Evolutionary conservation across 2,797 vertebrate species (phyloP).

Genomic region (Alfaro cultratus): DNA sequence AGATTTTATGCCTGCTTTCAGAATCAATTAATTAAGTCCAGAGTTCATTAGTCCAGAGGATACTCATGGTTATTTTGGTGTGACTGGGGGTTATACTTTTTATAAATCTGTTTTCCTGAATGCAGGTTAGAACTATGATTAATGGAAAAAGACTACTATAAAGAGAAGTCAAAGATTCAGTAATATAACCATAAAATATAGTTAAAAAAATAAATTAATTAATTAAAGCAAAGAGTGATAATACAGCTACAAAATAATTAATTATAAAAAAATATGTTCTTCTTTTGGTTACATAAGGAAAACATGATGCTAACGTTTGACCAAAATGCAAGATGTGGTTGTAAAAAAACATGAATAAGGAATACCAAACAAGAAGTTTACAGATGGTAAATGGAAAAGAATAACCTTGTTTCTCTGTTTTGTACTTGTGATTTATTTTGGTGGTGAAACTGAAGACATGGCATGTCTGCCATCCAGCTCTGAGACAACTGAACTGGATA

Average conservation of each 20-base stretch:
- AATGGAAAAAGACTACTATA: not conserved
- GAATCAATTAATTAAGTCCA: not conserved
- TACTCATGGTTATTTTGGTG: not conserved
- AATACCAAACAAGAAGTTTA: not conserved
- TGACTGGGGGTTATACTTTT: not conserved
- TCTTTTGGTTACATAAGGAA: not conserved
- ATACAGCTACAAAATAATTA: not conserved
- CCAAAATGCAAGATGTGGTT: not conserved
- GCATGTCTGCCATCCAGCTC: constrained; percentile 9
- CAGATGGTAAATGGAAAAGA: not conserved
- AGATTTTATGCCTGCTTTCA: not conserved
- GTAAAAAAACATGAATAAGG: not conserved
- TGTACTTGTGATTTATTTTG: not conserved
- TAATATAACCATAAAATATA: not conserved
- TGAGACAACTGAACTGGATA: constrained; percentile 6
- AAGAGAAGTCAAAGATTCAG: not conserved
- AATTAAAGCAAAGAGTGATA: not conserved
- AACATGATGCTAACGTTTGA: not conserved
- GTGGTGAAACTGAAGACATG: constrained; percentile 4
- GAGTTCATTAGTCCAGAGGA: not conserved
- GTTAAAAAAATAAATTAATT: no score
- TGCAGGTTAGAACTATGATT: not conserved
- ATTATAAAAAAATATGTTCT: not conserved
- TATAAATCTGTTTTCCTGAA: not conserved
- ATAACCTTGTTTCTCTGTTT: constrained; percentile 1